Evolutionary conservation across 2,888 invertebrate genomes (phyloP), one percentile per base, ranked within the genome.

Genomic region (Orthonevra nobilis): DNA sequence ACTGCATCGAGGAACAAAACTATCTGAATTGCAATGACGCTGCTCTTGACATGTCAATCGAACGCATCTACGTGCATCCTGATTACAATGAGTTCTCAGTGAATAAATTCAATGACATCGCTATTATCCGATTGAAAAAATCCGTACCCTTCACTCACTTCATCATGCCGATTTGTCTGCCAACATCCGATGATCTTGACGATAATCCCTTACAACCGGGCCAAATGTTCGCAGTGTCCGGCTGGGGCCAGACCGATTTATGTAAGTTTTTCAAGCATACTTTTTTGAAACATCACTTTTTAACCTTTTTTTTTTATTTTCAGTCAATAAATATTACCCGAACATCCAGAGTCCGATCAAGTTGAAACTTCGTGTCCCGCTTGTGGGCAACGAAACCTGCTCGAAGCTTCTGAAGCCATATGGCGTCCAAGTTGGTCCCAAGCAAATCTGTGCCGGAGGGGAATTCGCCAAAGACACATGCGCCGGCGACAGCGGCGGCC

Each of bases 401-500:
- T 84, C 86, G 0, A 85, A 85, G 30, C 90, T 92, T 44, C 92
- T 92, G 83, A 85, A 86, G 7, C 83, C 85, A 0, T 86, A 91
- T 3, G 90, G 90, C 0, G 90, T 92, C 0, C 84, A 85, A 1
- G 85, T 93, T 23, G 89, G 89, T 0, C 88, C 90, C 0, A 90
- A 89, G 12, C 93, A 93, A 83, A 84, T 94, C 0, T 95, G 94
- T 83, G 94, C 94, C 6, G 95, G 95, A 1, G 93, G 95, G 0
- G 90, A 90, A 30, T 90, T 89, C 61, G 91, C 91, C 2, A 90
- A 92, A 83, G 95, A 95, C 84, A 92, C 94, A 0, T 95, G 95
- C 83, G 90, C 89, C 10, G 95, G 95, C 0, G 89, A 89, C 44
- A 87, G 94, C 0, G 95, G 95, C 0, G 94, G 94, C 2, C 94